A percentile compares a stretch with the other conserved stretches of the same genome.
phyloP scores from a whole-genome alignment of 2,113 vertebrate species.

The Myotis brandtii region DNA sequence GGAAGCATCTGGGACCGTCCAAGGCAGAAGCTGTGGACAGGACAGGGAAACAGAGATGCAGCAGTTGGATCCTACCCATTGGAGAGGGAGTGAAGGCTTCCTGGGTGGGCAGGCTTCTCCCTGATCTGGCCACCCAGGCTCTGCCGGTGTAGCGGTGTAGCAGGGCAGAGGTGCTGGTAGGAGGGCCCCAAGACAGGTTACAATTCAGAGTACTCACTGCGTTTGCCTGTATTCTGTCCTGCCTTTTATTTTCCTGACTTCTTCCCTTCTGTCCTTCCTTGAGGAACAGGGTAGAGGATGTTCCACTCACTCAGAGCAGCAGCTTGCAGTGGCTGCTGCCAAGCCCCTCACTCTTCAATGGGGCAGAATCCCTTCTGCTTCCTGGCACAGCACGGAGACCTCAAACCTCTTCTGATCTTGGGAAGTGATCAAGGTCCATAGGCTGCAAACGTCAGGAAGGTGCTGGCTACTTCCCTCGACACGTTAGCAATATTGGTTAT shows the following conservation, averaged over 20 bases:
- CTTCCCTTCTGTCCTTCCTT: neutral
- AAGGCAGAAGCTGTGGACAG: neutral
- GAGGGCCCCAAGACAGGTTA: fast-evolving
- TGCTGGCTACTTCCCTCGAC: neutral
- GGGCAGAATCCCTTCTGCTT: neutral
- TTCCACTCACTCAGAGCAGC: neutral
- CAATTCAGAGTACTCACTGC: fast-evolving
- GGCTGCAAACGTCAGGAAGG: neutral
- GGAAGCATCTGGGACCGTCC: neutral
- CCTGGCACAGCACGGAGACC: neutral
- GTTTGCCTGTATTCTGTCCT: neutral
- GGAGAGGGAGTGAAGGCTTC: neutral
- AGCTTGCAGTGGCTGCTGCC: neutral
- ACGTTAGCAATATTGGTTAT: fast-evolving
- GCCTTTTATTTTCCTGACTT: neutral
- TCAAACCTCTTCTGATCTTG: neutral
- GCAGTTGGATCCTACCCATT: fast-evolving
- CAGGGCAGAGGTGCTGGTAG: neutral
- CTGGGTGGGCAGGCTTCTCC: neutral
- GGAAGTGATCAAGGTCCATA: neutral
- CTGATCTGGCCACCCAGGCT: neutral
- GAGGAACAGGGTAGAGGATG: neutral
- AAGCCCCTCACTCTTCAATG: neutral
- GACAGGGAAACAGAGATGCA: too few species aligned
- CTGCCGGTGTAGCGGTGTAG: neutral